Percentiles rank a stretch among this genome's conserved stretches.
Conservation (phyloP, 2,797 vertebrate genomes). For the Syngnathus acus region DNA sequence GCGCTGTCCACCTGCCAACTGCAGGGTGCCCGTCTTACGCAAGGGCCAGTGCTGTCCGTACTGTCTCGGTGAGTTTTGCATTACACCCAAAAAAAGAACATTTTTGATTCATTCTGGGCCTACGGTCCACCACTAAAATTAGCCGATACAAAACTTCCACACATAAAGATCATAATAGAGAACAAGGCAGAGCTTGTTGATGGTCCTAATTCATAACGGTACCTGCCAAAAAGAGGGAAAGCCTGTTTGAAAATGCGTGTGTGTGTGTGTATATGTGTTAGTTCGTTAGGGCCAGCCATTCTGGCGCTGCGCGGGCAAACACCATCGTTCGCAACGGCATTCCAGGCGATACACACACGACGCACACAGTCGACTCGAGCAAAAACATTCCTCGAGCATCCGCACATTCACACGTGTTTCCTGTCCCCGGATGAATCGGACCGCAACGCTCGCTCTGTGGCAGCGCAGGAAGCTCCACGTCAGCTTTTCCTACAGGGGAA, state of each 20-base stretch:
- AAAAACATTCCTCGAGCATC: slow-evolving; percentile 66
- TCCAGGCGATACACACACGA: slow-evolving; percentile 51
- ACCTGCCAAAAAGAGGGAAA: slow-evolving; percentile 24
- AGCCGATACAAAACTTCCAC: slow-evolving; percentile 7
- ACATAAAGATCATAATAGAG: slow-evolving; percentile 1
- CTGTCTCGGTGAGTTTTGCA: slow-evolving; percentile 68
- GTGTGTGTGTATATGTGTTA: slow-evolving; percentile 19
- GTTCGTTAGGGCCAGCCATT: slow-evolving; percentile 39
- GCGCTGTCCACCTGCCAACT: slow-evolving; percentile 67
- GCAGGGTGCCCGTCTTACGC: slow-evolving; percentile 74
- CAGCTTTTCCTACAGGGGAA: slow-evolving; percentile 67
- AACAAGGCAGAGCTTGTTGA: slow-evolving; percentile 31
- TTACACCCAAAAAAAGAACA: background rate
- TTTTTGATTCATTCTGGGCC: slow-evolving; percentile 8
- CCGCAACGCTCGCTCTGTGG: slow-evolving; percentile 34
- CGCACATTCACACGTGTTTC: slow-evolving; percentile 71
- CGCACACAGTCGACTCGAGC: slow-evolving; percentile 31
- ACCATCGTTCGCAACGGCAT: slow-evolving; percentile 43
- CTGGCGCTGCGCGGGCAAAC: slow-evolving; percentile 53
- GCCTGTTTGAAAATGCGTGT: slow-evolving; percentile 14
- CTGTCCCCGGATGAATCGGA: slow-evolving; percentile 49
- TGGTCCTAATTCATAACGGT: slow-evolving; percentile 19
- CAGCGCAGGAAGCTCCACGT: slow-evolving; percentile 62
- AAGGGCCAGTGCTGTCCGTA: slow-evolving; percentile 81
- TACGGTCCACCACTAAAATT: background rate